A percentile compares a stretch with the other conserved stretches of the same genome.
These are phyloP conservation scores for Pelodiscus sinensis DNA, from an alignment of 2,113 vertebrate genomes.

Conservation along the genomic window DNA sequence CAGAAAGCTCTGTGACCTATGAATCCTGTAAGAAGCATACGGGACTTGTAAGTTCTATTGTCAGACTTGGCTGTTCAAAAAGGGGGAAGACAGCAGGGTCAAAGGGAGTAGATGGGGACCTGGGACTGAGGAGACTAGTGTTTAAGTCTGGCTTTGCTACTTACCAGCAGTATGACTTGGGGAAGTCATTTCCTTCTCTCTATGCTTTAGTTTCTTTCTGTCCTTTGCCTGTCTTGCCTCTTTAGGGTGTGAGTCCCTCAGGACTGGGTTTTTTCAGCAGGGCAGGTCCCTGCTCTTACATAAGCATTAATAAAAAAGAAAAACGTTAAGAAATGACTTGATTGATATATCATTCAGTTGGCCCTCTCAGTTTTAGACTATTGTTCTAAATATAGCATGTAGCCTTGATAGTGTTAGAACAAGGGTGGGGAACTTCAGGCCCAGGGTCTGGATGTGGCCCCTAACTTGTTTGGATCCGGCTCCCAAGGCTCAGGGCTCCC, in stretches of 20 bases:
- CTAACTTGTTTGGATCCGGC: no score
- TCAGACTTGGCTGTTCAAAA: conserved; percentile 10
- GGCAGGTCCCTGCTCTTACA: neutral
- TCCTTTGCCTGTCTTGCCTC: neutral
- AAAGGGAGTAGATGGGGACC: neutral
- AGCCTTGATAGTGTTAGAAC: neutral
- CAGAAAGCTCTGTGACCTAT: conserved; percentile 82
- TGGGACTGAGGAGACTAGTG: no score
- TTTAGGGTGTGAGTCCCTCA: neutral
- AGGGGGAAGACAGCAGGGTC: neutral
- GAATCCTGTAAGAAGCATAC: conserved; percentile 90
- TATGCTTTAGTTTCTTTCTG: neutral
- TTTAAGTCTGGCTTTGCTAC: neutral
- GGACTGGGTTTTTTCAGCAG: neutral
- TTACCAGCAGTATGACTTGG: neutral
- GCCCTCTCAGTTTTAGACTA: neutral
- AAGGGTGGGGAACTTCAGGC: no score
- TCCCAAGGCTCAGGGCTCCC: no score
- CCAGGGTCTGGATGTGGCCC: no score
- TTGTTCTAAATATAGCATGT: neutral
- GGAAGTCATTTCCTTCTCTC: neutral
- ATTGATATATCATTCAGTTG: neutral
- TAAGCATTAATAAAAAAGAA: neutral
- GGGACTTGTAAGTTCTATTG: conserved; percentile 83
- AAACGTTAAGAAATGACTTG: fast-evolving